phyloP scores from a whole-genome alignment of 1,140 invertebrate species.

The Hycleus cichorii region DNA sequence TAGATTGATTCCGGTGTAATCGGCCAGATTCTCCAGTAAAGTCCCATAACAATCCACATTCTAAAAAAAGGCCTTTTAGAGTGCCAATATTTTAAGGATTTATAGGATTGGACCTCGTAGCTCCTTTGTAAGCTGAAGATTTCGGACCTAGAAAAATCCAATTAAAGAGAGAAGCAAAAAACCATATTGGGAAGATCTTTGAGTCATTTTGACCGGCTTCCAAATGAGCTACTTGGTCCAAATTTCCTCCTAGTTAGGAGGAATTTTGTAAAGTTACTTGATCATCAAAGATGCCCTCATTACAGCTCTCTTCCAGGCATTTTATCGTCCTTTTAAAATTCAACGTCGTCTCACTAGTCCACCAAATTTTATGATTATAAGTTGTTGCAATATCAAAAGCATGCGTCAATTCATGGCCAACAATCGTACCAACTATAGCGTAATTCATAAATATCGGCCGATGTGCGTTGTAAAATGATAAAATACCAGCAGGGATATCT shows the following conservation, averaged over 20 bases:
- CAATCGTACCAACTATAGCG: constrained; percentile 12
- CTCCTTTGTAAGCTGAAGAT: too few species aligned
- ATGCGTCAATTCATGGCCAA: constrained; percentile 14
- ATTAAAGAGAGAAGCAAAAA: too few species aligned
- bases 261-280: not conserved
- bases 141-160: too few species aligned
- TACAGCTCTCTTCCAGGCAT: constrained; percentile 5
- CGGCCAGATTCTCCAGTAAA: constrained; percentile 85
- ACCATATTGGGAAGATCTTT: too few species aligned
- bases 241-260: not conserved
- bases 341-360: constrained; percentile 42
- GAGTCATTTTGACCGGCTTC: too few species aligned
- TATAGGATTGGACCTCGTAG: too few species aligned
- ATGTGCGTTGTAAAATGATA: constrained; percentile 10
- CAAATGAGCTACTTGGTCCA: too few species aligned
- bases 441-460: constrained; percentile 18
- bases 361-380: constrained; percentile 80
- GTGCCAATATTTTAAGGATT: not conserved
- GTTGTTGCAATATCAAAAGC: constrained; percentile 58
- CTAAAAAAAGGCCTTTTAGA: constrained; percentile 21
- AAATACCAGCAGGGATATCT: constrained; percentile 18
- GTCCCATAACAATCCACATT: constrained; percentile 80
- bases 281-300: not conserved
- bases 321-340: constrained; percentile 3
- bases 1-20: constrained; percentile 70